phyloP scores from a whole-genome alignment of 2,888 invertebrate species.

The Rhimphoctona megacephalus region DNA sequence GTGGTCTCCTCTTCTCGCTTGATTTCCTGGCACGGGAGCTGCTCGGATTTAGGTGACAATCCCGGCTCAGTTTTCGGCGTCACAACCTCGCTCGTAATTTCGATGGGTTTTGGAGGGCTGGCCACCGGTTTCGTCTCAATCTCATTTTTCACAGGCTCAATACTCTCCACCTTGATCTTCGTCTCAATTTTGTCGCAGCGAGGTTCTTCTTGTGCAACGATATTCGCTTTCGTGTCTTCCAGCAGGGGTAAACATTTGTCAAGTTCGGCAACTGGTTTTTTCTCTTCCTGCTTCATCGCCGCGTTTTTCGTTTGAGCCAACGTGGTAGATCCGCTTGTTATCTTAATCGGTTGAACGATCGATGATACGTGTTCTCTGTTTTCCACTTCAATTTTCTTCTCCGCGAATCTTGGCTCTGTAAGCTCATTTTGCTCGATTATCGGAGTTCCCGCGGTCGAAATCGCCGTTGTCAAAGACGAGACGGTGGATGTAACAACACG shows the following conservation, averaged over 20 bases:
- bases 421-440: slow-evolving; percentile 61
- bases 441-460: slow-evolving; percentile 46
- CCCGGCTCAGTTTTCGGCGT: slow-evolving; percentile 73
- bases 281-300: slow-evolving; percentile 78
- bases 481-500: slow-evolving; percentile 73
- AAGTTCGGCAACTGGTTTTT: slow-evolving; percentile 55
- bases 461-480: slow-evolving; percentile 62
- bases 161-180: slow-evolving; percentile 72
- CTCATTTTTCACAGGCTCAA: slow-evolving; percentile 59
- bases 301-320: slow-evolving; percentile 63
- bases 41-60: slow-evolving; percentile 74
- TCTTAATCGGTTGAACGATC: slow-evolving; percentile 75
- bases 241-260: slow-evolving; percentile 54
- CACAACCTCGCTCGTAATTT: slow-evolving; percentile 32
- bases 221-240: slow-evolving; percentile 42
- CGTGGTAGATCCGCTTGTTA: slow-evolving; percentile 72
- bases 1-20: slow-evolving; percentile 74
- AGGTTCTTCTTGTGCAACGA: slow-evolving; percentile 61
- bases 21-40: slow-evolving; percentile 73
- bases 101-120: slow-evolving; percentile 48
- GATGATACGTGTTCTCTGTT: slow-evolving; percentile 13
- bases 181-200: slow-evolving; percentile 68
- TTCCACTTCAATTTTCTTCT: slow-evolving; percentile 31
- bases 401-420: slow-evolving; percentile 64
- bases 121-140: neutral